Evolutionary conservation across 1,140 invertebrate genomes (phyloP), one percentile per base, ranked within the genome.

Genomic region (Ericerus pela): DNA sequence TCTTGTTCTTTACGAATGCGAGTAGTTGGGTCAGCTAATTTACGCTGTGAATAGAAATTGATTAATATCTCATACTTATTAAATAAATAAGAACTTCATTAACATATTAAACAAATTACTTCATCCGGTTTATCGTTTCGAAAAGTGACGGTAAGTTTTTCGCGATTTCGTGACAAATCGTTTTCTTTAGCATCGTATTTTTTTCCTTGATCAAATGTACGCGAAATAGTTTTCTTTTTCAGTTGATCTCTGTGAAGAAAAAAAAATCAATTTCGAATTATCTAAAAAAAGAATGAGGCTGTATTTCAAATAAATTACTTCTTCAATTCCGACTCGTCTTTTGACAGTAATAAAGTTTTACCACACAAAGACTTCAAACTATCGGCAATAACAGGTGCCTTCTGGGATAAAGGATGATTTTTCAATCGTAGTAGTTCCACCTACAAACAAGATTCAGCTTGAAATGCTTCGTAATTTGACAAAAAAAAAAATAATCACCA

Each of bases 1-100:
- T 86, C 84, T 65, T 82, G 81, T 65, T 88, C 86, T 64, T 85
- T 84, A 38, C 84, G 81, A 41, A 89, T 73, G 31, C 85, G 75
- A 64, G 87, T 85, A 31, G 81, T 76, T 1, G 84, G 84, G 69
- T 86, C 81, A n/a, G 77, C 77, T 33, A 78, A 74, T 30, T 79
- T 73, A 47, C 80, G 71, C 68, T 78, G 18, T 18, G 12, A 24
- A 47, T 22, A 47, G 20, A 22, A 24, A 3, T 4, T 24, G 3
- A 24, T 24, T 47, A 5, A 47, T 24, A 22, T 10, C 20, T 10
- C 8, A 8, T 33, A 10, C 30, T 8, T 10, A 33, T n/a, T 16
- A 14, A 38, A 22, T 24, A 47, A 22, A 47, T 47, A 47, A 14
- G 20, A 38, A 41, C 6, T 41, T 6, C 37, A 41, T 16, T 8